A percentile compares a stretch with the other conserved stretches of the same genome.
Evolutionary conservation across 2,888 invertebrate genomes (phyloP).

Genomic region (Cephus rjabovi): DNA sequence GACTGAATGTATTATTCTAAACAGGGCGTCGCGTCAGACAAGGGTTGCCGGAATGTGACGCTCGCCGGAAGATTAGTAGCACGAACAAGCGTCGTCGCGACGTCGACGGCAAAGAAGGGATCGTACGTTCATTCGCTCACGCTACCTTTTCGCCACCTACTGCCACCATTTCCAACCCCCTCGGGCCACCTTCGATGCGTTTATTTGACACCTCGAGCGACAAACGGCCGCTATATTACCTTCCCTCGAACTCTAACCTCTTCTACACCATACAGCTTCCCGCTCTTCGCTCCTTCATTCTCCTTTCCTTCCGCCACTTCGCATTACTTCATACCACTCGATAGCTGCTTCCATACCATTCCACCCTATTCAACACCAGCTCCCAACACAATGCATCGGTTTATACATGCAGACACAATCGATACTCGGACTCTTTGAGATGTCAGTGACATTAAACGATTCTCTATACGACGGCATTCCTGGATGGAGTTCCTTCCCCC

Average conservation of each 20-base stretch:
- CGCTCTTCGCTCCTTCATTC: conserved; percentile 6
- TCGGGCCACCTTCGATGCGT: conserved; percentile 49
- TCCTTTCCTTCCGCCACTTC: conserved; percentile 10
- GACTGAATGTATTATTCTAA: conserved; percentile 5
- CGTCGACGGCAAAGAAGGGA: conserved; percentile 4
- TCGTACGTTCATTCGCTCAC: neutral
- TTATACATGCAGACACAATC: neutral
- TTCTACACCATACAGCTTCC: conserved; percentile 9
- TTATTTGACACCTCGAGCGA: conserved; percentile 62
- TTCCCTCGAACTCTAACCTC: conserved; percentile 36
- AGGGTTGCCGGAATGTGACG: conserved; percentile 42
- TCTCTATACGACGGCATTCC: neutral
- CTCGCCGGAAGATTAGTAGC: conserved; percentile 27
- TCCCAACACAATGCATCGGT: neutral
- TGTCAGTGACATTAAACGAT: neutral
- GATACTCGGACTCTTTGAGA: neutral
- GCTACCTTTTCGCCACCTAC: neutral
- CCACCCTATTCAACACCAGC: neutral
- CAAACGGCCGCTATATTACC: conserved; percentile 63
- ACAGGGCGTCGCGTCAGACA: conserved; percentile 6
- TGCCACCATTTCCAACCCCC: neutral
- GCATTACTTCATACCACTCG: conserved; percentile 2
- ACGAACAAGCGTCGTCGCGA: conserved; percentile 22
- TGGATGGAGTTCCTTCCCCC: neutral
- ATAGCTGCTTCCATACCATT: neutral